Evolutionary conservation across 1,140 invertebrate genomes (phyloP).

Genomic region (Lordiphosa collinella): DNA sequence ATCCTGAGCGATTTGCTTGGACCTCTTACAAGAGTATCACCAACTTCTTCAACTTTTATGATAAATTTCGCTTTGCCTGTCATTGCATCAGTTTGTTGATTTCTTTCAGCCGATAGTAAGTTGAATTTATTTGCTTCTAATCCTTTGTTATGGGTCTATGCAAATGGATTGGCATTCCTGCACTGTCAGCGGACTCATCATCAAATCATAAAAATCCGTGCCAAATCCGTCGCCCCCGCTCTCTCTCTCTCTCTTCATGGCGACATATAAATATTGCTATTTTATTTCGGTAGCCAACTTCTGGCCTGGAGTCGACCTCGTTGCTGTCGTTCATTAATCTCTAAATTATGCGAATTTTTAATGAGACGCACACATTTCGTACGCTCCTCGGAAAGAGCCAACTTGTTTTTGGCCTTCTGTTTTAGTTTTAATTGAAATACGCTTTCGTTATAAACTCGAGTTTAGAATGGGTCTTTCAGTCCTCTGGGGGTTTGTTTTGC

Average conservation of each 20-base stretch:
- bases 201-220: slow-evolving; percentile 36
- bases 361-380: slow-evolving; percentile 73
- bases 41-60: neutral
- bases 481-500: slow-evolving; percentile 26
- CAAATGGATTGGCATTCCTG: slow-evolving; percentile 16
- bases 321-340: slow-evolving; percentile 72
- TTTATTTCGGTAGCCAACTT: slow-evolving; percentile 69
- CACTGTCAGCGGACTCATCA: slow-evolving; percentile 48
- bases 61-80: neutral
- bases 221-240: slow-evolving; percentile 43
- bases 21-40: neutral
- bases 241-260: neutral
- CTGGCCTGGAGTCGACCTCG: slow-evolving; percentile 27
- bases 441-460: slow-evolving; percentile 66
- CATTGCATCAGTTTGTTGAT: slow-evolving; percentile 31
- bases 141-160: slow-evolving; percentile 50
- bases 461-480: slow-evolving; percentile 47
- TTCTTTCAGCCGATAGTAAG: slow-evolving; percentile 47
- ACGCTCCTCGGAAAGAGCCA: slow-evolving; percentile 28
- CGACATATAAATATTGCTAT: slow-evolving; percentile 65
- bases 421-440: slow-evolving; percentile 77
- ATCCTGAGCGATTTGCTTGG: no score
- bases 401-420: slow-evolving; percentile 61
- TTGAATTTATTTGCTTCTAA: slow-evolving; percentile 62
- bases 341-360: slow-evolving; percentile 78